Percentiles rank a stretch among this genome's conserved stretches.
Evolutionary conservation across 1,140 invertebrate genomes (phyloP).

Genomic region (Penaeus japonicus): DNA sequence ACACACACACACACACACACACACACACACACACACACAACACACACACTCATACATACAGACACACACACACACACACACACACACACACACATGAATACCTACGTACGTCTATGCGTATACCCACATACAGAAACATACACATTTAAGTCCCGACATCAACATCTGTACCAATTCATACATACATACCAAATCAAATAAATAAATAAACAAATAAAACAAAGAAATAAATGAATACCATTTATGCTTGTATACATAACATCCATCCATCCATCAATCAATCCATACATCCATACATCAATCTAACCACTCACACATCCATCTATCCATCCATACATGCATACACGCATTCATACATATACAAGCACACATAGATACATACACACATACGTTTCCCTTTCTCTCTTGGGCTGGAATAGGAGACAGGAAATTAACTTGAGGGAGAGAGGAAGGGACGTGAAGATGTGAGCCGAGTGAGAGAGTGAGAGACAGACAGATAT

Average conservation of each 20-base stretch:
- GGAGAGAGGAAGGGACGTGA: background rate
- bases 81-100: background rate
- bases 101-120: background rate
- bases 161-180: no score
- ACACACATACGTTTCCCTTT: no score
- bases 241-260: no score
- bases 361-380: no score
- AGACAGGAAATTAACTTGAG: background rate
- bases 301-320: no score
- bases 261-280: no score
- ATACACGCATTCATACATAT: no score
- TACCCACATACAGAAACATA: background rate
- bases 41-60: background rate
- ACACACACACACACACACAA: slow-evolving; percentile 14
- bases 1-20: slow-evolving; percentile 1
- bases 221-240: no score
- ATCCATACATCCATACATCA: no score
- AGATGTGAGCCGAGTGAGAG: background rate
- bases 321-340: no score
- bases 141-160: background rate
- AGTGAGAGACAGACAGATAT: background rate
- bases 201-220: no score
- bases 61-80: background rate
- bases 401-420: background rate
- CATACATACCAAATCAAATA: no score